Conservation (phyloP, 1,140 invertebrate genomes). For the Ceratosolen solmsi region DNA sequence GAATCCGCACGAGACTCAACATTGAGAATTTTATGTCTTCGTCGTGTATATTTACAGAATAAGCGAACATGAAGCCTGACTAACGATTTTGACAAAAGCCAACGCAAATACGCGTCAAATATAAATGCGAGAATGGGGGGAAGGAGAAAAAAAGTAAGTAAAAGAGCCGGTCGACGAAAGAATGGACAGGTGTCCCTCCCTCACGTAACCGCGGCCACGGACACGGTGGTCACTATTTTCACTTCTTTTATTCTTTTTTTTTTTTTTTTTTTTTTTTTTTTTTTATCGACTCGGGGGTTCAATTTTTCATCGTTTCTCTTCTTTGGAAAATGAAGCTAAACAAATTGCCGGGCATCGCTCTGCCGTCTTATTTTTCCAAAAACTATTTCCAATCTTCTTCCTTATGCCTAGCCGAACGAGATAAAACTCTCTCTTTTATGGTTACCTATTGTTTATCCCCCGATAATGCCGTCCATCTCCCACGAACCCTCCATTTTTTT, state of each 20-base stretch:
- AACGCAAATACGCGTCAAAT: not conserved
- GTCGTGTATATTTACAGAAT: not conserved
- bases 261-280: not conserved
- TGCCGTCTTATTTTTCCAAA: not conserved
- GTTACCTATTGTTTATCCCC: not conserved
- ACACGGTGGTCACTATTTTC: not conserved
- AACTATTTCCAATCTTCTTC: conserved; percentile 2
- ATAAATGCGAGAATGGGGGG: not conserved
- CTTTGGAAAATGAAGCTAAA: not conserved
- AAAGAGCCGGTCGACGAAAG: not conserved
- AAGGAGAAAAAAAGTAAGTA: conserved; percentile 2
- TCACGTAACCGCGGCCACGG: not conserved
- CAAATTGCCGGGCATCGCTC: not conserved
- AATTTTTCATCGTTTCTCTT: not conserved
- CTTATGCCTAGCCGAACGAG: not conserved
- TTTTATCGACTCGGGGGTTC: no score
- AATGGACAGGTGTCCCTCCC: conserved; percentile 23
- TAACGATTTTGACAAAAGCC: not conserved
- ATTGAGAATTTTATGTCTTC: not conserved
- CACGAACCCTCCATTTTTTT: not conserved
- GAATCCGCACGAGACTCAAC: not conserved
- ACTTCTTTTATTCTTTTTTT: not conserved
- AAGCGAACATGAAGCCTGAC: not conserved
- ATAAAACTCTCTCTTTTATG: not conserved
- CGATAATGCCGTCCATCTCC: not conserved